Conservation (phyloP, 2,888 invertebrate genomes). For the Hetaerina titia region DNA sequence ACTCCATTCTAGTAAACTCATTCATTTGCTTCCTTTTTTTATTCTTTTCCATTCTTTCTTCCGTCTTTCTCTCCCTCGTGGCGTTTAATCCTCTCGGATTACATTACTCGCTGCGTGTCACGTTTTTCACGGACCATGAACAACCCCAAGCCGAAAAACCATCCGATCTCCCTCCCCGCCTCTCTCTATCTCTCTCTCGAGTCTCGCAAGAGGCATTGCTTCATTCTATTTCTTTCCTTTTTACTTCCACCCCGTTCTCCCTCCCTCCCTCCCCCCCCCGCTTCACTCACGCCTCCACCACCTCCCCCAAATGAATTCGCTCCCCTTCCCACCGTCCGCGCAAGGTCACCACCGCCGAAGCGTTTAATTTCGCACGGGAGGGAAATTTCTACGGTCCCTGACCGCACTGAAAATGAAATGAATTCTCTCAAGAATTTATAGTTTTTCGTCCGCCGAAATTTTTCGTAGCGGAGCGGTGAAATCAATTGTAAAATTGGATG, state of each 20-base stretch:
- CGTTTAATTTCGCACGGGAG: conserved; percentile 15
- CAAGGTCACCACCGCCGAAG: background rate
- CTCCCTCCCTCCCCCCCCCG: background rate
- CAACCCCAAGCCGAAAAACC: background rate
- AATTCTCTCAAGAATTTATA: background rate
- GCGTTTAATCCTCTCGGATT: conserved; percentile 18
- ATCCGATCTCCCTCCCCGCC: background rate
- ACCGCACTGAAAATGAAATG: conserved; percentile 19
- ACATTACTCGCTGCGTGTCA: conserved; percentile 28
- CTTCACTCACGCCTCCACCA: background rate
- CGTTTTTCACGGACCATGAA: background rate
- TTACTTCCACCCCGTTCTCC: background rate
- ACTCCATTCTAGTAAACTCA: background rate
- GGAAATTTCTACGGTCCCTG: background rate
- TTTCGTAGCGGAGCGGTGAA: background rate
- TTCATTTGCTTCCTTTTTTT: background rate
- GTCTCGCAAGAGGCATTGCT: background rate
- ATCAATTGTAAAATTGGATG: conserved; percentile 3
- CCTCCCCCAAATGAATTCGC: background rate
- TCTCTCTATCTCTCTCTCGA: background rate
- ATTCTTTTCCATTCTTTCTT: background rate
- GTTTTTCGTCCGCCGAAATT: background rate
- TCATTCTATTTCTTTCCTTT: background rate
- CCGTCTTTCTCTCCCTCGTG: background rate
- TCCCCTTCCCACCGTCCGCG: background rate